These are phyloP conservation scores for Hippocampus comes DNA, from an alignment of 2,113 vertebrate genomes.

Conservation along the genomic window DNA sequence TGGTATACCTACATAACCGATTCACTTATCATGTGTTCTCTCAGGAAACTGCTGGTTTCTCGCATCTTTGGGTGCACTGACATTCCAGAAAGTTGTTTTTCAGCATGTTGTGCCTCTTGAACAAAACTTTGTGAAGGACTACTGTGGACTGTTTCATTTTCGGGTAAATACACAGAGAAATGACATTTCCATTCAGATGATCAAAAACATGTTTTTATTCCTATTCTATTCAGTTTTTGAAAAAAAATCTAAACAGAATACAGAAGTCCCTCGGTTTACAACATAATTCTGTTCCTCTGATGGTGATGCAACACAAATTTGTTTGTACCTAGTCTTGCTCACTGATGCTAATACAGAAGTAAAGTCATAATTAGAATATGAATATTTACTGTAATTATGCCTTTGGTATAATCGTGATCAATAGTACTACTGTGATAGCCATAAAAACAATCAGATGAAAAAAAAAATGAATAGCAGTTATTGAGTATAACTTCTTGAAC, in stretches of 20 bases:
- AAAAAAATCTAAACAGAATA: not conserved
- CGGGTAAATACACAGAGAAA: constrained; percentile 43
- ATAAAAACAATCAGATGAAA: not conserved
- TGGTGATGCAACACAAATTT: too few species aligned
- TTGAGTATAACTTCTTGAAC: not conserved
- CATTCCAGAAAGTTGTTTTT: constrained; percentile 54
- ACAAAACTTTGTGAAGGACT: constrained; percentile 57
- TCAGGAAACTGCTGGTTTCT: constrained; percentile 77
- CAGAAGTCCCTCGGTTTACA: not conserved
- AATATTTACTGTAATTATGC: too few species aligned
- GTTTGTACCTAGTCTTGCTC: too few species aligned
- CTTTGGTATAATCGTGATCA: too few species aligned
- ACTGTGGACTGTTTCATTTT: constrained; percentile 75
- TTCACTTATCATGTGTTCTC: not conserved
- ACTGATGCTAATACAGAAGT: too few species aligned
- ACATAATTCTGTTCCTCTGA: not conserved
- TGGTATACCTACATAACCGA: not conserved
- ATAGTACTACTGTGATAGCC: not conserved
- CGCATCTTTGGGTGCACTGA: constrained; percentile 69
- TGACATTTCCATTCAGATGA: not conserved
- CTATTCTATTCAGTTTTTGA: not conserved
- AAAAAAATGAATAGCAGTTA: not conserved
- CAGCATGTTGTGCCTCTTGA: constrained; percentile 45
- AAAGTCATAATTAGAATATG: too few species aligned
- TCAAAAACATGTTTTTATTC: not conserved